Base-by-base conservation (phyloP, 2,888 invertebrate genomes). In the Ophion ventricosus region DNA sequence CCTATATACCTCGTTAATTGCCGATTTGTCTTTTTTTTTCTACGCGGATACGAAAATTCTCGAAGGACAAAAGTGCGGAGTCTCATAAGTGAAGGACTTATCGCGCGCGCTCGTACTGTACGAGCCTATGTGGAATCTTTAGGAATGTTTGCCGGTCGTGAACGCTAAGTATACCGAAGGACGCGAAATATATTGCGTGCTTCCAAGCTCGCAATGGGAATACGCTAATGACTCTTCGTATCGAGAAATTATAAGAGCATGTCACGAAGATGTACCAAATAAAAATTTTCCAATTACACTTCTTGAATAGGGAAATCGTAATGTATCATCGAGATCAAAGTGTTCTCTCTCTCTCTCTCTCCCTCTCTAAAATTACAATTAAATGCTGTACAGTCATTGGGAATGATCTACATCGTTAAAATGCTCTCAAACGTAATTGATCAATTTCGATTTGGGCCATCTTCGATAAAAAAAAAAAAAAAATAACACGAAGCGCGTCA, bases 141-240 rank as follows among this genome's bases (percentile, higher is more conserved):
- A 78, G 84, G 84, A 84, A 84, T 84, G 84, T 43, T 35, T 14
- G 14, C 43, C 43, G 43, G 43, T 43, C 43, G 43, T 43, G 10
- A 43, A 43, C 11, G 43, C 43, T 14, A 43, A 43, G 43, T 0
- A 4, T 35, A 35, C 5, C 35, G 35, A 35, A 35, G 35, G 35
- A 35, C 35, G 35, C 35, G 35, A 35, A 35, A 35, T 35, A 35
- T 4, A 35, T 35, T 35, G 35, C 35, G 35, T 2, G 59, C 80
- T 75, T 76, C 72, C 73, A 56, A 63, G 56, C 1, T 26, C 20
- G 17, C 43, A 14, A 43, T 23, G 66, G 23, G 43, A 5, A 43
- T 14, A 25, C 40, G 40, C 67, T 23, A 0, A 29, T 7, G 29
- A 29, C 40, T n/a, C 3, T 20, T 40, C 29, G 5, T n/a, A 20